phyloP scores from a whole-genome alignment of 2,797 vertebrate genomes.

The Anguilla marmorata region DNA sequence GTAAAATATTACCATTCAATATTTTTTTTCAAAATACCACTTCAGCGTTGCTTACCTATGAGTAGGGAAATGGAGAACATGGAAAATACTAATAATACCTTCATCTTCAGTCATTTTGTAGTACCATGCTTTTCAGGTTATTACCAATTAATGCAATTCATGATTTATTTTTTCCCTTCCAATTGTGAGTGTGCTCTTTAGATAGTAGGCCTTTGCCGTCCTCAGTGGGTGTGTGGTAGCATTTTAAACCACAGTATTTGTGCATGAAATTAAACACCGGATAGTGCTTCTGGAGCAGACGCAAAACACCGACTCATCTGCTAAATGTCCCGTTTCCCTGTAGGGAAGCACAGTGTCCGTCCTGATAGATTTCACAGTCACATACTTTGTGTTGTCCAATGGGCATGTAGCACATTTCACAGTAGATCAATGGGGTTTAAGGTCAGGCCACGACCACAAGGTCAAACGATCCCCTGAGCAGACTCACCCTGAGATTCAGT shows the following conservation, averaged over 20 bases:
- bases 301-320: not conserved
- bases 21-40: no score
- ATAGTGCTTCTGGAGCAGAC: not conserved
- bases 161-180: not conserved
- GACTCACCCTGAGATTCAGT: not conserved
- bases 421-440: slow-evolving; percentile 22
- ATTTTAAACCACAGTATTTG: not conserved
- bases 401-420: slow-evolving; percentile 2
- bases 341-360: not conserved
- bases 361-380: slow-evolving; percentile 6
- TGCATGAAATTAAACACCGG: not conserved
- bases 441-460: slow-evolving; percentile 5
- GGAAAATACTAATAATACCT: no score
- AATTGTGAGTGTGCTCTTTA: not conserved
- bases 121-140: not conserved
- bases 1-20: no score
- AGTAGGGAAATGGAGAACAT: no score
- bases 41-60: no score
- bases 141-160: not conserved
- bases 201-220: not conserved
- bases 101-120: no score
- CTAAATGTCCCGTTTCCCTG: not conserved
- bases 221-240: not conserved
- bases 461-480: not conserved
- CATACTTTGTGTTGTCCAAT: slow-evolving; percentile 1